phyloP scores from a whole-genome alignment of 2,113 vertebrate genomes.

The Sciurus niger region DNA sequence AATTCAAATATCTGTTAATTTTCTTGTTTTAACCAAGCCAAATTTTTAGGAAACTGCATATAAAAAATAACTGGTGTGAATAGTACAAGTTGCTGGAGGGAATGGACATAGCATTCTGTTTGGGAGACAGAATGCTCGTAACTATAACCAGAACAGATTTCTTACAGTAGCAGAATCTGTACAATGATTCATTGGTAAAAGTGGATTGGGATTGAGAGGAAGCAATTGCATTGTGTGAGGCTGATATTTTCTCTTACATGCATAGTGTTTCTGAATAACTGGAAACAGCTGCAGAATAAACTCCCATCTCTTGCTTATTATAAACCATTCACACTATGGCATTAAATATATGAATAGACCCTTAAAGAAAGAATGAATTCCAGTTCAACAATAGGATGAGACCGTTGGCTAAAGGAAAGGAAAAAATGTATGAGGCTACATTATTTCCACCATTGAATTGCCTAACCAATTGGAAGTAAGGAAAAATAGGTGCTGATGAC shows the following conservation, averaged over 20 bases:
- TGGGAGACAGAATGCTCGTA: neutral
- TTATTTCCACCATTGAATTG: neutral
- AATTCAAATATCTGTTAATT: slow-evolving; percentile 46
- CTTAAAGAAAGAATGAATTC: slow-evolving; percentile 64
- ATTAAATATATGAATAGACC: slow-evolving; percentile 40
- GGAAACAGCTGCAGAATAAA: slow-evolving; percentile 32
- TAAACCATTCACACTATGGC: slow-evolving; percentile 41
- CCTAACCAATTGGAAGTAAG: neutral
- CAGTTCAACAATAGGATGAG: slow-evolving; percentile 14
- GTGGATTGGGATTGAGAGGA: neutral
- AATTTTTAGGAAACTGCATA: slow-evolving; percentile 2
- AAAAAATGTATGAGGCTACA: neutral
- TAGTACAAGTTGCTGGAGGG: neutral
- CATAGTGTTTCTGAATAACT: neutral
- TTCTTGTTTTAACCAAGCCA: slow-evolving; percentile 41
- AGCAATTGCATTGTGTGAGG: neutral
- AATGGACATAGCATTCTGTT: neutral
- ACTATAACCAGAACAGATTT: slow-evolving; percentile 3
- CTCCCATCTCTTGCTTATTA: neutral
- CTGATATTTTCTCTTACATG: slow-evolving; percentile 18
- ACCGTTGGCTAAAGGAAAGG: neutral
- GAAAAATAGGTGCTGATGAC: neutral
- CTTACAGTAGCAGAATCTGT: slow-evolving; percentile 5
- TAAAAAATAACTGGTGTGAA: slow-evolving; percentile 13
- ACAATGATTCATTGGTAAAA: slow-evolving; percentile 24